These are phyloP conservation scores for Iselma pallidipennis DNA, from an alignment of 2,888 invertebrate genomes.

Conservation along the genomic window DNA sequence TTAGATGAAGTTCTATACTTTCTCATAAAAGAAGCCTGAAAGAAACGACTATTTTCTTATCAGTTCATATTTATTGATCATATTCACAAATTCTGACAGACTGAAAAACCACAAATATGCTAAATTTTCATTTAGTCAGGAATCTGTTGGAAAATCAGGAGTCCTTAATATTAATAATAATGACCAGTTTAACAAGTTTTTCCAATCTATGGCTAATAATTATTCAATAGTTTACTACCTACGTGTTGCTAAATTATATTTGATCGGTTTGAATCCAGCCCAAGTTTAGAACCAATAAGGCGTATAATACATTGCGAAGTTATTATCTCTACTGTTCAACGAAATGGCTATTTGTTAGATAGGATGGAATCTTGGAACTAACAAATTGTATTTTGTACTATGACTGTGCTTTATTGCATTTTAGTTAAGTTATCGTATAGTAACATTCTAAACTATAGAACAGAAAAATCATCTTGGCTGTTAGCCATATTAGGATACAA, in stretches of 20 bases:
- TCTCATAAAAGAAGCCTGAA: too few species aligned
- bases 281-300: not conserved
- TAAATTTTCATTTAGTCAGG: too few species aligned
- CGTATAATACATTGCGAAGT: not conserved
- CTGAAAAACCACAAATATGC: too few species aligned
- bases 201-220: not conserved
- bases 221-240: not conserved
- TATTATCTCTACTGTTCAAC: not conserved
- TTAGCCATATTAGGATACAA: not conserved
- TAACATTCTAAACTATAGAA: not conserved
- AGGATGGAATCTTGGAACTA: not conserved
- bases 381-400: not conserved
- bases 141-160: too few species aligned
- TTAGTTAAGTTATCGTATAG: not conserved
- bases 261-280: too few species aligned
- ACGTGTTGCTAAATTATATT: not conserved
- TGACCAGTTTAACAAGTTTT: not conserved
- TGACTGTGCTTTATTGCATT: not conserved
- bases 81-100: too few species aligned
- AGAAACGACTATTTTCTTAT: too few species aligned
- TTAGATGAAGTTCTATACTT: too few species aligned
- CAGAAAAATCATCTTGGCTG: too few species aligned
- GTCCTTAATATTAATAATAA: too few species aligned
- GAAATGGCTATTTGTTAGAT: not conserved
- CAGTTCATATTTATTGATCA: too few species aligned